Conservation (phyloP, 2,113 vertebrate species). For the Rafetus swinhoei region DNA sequence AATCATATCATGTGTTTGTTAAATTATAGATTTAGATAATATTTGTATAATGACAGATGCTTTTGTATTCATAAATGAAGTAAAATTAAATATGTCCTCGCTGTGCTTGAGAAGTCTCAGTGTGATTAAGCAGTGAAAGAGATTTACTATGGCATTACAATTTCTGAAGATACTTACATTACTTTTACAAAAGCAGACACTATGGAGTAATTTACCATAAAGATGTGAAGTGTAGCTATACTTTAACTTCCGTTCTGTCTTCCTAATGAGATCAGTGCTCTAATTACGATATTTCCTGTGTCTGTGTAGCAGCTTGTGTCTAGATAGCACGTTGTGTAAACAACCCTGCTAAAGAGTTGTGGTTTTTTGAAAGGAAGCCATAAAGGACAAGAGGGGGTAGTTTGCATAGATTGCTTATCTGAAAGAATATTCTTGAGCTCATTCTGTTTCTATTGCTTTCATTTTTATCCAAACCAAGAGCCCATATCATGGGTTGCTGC, state of each 20-base stretch:
- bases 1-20: constrained; percentile 54
- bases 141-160: constrained; percentile 47
- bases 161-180: constrained; percentile 16
- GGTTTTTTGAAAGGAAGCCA: not conserved
- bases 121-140: constrained; percentile 39
- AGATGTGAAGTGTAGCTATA: not conserved
- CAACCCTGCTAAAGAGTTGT: constrained; percentile 31
- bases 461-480: constrained; percentile 13
- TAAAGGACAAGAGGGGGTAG: not conserved
- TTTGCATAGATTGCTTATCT: constrained; percentile 19
- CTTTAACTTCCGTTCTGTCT: constrained; percentile 30
- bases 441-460: not conserved
- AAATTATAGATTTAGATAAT: constrained; percentile 31
- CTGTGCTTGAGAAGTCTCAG: constrained; percentile 27
- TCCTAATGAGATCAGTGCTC: constrained; percentile 46
- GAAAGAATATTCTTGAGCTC: constrained; percentile 1
- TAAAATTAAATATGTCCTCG: not conserved
- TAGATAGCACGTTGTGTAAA: constrained; percentile 71
- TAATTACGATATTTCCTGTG: constrained; percentile 68
- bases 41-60: not conserved
- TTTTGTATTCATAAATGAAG: constrained; percentile 13
- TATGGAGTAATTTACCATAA: not conserved
- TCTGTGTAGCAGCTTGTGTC: constrained; percentile 69
- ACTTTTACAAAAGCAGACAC: not conserved
- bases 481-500: not conserved